Percentiles rank a stretch among this genome's conserved stretches.
Conservation (phyloP, 2,113 vertebrate genomes). For the Solenodon paradoxus region DNA sequence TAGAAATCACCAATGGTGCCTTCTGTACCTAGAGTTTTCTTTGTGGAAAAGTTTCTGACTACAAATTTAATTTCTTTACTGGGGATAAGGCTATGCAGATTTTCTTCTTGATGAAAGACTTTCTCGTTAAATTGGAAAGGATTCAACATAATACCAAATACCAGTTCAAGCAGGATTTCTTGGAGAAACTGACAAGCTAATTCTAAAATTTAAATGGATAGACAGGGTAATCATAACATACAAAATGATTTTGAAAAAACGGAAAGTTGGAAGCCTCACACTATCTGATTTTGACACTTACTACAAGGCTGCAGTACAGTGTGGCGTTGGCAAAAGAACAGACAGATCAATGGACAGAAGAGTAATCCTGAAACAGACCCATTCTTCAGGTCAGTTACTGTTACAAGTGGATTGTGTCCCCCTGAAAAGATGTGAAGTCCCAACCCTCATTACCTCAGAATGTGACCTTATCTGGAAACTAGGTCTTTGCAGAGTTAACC, state of each 20-base stretch:
- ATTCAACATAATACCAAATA: neutral
- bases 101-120: neutral
- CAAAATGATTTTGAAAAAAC: neutral
- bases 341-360: no score
- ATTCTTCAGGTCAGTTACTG: neutral
- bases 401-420: neutral
- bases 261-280: neutral
- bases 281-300: neutral
- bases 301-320: neutral
- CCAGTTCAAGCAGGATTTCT: neutral
- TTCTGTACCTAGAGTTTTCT: neutral
- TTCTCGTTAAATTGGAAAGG: neutral
- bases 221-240: neutral
- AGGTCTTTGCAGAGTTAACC: neutral
- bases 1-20: neutral
- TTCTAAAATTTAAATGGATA: neutral
- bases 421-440: neutral
- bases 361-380: neutral
- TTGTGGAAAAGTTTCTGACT: neutral
- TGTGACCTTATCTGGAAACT: no score
- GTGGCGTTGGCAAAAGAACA: no score
- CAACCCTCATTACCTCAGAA: no score
- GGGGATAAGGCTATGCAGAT: neutral
- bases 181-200: no score
- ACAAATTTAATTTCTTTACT: neutral